These are phyloP conservation scores for Drosophila cognata DNA, from an alignment of 2,888 invertebrate genomes.

Conservation along the genomic window DNA sequence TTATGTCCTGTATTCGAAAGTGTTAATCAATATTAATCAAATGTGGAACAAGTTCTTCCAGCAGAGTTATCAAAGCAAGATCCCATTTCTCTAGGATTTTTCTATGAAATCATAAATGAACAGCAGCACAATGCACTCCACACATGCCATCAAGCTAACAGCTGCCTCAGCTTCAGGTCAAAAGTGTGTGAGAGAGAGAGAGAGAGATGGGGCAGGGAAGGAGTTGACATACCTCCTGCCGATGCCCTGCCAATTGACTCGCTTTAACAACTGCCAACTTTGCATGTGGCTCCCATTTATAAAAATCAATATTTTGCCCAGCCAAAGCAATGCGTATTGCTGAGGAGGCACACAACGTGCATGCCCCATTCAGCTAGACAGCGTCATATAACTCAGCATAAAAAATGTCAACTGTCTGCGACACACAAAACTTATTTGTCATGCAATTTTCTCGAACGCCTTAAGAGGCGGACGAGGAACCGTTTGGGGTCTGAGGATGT, in stretches of 20 bases:
- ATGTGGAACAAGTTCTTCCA: neutral
- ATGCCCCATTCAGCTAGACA: slow-evolving; percentile 58
- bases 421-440: slow-evolving; percentile 79
- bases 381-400: slow-evolving; percentile 72
- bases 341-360: slow-evolving; percentile 26
- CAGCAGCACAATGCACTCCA: slow-evolving; percentile 22
- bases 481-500: slow-evolving; percentile 5
- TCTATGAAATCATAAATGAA: neutral
- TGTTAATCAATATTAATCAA: neutral
- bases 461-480: slow-evolving; percentile 57
- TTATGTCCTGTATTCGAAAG: neutral
- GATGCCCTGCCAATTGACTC: slow-evolving; percentile 50
- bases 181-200: neutral
- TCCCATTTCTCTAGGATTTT: neutral
- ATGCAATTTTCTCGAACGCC: slow-evolving; percentile 77
- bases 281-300: slow-evolving; percentile 72
- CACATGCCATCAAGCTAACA: slow-evolving; percentile 35
- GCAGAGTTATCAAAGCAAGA: neutral
- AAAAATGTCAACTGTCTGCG: slow-evolving; percentile 79
- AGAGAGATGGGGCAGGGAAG: neutral
- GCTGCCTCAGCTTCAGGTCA: slow-evolving; percentile 28
- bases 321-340: slow-evolving; percentile 37
- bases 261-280: slow-evolving; percentile 76
- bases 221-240: slow-evolving; percentile 6
- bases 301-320: slow-evolving; percentile 70